Conservation (phyloP, 2,888 invertebrate species). For the Heliconius sara region DNA sequence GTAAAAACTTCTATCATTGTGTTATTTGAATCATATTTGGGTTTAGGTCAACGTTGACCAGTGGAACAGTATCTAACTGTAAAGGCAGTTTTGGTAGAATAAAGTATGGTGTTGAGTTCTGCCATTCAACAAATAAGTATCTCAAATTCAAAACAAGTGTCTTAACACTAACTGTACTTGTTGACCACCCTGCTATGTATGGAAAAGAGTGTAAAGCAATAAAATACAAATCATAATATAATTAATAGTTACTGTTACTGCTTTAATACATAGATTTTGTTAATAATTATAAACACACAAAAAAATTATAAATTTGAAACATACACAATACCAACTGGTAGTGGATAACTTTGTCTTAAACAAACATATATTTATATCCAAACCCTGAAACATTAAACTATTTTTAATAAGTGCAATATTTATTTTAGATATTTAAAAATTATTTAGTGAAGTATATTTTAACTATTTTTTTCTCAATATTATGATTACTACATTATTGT, state of each 20-base stretch:
- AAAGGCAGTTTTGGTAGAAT: neutral
- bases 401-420: slow-evolving; percentile 2
- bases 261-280: neutral
- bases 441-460: too few species aligned
- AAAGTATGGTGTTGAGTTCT: too few species aligned
- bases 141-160: too few species aligned
- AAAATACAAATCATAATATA: neutral
- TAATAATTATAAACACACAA: slow-evolving; percentile 23
- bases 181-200: too few species aligned
- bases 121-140: too few species aligned
- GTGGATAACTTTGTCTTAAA: slow-evolving; percentile 64
- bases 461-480: too few species aligned
- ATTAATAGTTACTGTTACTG: neutral
- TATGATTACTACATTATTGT: too few species aligned
- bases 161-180: too few species aligned
- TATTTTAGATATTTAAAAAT: neutral
- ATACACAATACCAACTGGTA: slow-evolving; percentile 77
- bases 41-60: neutral
- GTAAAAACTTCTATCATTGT: neutral
- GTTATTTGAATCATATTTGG: neutral
- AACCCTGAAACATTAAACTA: slow-evolving; percentile 62
- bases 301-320: slow-evolving; percentile 50
- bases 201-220: neutral
- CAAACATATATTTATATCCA: slow-evolving; percentile 74
- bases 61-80: neutral